phyloP scores from a whole-genome alignment of 2,888 invertebrate genomes.

The Parasteatoda lunata region DNA sequence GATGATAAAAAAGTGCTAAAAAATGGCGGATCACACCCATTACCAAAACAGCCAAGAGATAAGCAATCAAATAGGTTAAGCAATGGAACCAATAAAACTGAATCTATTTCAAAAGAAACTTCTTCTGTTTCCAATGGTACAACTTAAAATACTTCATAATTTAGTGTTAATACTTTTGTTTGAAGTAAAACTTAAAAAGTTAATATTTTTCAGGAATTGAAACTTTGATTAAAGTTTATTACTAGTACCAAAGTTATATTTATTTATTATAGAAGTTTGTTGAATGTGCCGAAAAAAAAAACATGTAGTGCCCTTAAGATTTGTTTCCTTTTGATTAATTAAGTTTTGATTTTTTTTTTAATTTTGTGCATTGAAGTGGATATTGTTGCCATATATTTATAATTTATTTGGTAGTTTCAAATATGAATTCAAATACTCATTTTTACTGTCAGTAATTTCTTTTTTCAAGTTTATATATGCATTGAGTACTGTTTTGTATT shows the following conservation, averaged over 20 bases:
- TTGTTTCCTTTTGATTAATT: slow-evolving; percentile 22
- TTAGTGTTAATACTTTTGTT: slow-evolving; percentile 18
- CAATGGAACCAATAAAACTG: slow-evolving; percentile 44
- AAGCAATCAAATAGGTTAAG: slow-evolving; percentile 33
- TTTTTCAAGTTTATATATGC: not conserved
- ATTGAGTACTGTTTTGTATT: not conserved
- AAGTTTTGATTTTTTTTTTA: not conserved
- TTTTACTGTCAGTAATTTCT: not conserved
- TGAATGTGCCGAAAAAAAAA: not conserved
- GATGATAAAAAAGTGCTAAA: slow-evolving; percentile 43
- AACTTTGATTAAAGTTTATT: slow-evolving; percentile 18
- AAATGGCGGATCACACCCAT: slow-evolving; percentile 43
- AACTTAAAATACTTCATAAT: slow-evolving; percentile 40
- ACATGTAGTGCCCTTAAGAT: not conserved
- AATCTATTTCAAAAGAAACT: slow-evolving; percentile 48
- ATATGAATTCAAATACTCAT: not conserved
- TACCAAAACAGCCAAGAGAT: slow-evolving; percentile 54
- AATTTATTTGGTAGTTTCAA: not conserved
- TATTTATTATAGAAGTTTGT: slow-evolving; percentile 5
- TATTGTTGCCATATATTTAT: not conserved
- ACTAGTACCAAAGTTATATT: slow-evolving; percentile 36
- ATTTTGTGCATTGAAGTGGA: not conserved
- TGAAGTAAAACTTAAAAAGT: slow-evolving; percentile 8
- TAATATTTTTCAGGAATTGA: slow-evolving; percentile 14
- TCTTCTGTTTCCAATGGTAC: slow-evolving; percentile 55